phyloP scores from a whole-genome alignment of 2,888 invertebrate species.

The Yponomeuta malinellus region DNA sequence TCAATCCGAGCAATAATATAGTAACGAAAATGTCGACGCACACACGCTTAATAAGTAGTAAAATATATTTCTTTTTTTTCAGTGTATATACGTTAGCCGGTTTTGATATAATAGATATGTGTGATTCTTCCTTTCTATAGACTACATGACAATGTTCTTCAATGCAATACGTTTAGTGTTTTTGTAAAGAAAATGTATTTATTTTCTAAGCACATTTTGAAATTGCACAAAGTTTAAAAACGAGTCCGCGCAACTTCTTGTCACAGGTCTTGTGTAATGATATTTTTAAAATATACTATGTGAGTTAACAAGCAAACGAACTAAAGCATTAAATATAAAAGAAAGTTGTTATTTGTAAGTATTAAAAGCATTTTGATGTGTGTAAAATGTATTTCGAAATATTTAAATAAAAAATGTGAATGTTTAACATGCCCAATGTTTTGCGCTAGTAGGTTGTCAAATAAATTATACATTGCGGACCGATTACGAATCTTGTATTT shows the following conservation, averaged over 20 bases:
- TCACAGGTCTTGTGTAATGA: neutral
- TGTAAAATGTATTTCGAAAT: slow-evolving; percentile 1
- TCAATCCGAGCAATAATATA: neutral
- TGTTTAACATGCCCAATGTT: neutral
- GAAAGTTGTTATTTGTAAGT: neutral
- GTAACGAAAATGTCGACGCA: neutral
- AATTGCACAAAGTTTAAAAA: neutral
- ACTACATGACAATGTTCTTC: neutral
- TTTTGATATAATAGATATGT: neutral
- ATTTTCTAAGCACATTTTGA: neutral
- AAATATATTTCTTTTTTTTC: neutral
- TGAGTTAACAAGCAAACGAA: too few relatives aligned
- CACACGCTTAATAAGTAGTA: neutral
- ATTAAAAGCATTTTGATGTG: slow-evolving; percentile 1
- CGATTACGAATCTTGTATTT: neutral
- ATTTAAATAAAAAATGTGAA: neutral
- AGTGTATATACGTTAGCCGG: neutral
- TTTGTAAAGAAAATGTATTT: neutral
- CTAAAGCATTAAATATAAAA: neutral
- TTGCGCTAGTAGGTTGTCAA: neutral
- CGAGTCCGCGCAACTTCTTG: neutral
- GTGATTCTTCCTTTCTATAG: neutral
- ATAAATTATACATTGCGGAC: neutral
- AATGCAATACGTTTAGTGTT: neutral
- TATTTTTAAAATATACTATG: neutral